These are phyloP conservation scores for Drosophila seguyi DNA, from an alignment of 1,140 invertebrate genomes.

Conservation along the genomic window DNA sequence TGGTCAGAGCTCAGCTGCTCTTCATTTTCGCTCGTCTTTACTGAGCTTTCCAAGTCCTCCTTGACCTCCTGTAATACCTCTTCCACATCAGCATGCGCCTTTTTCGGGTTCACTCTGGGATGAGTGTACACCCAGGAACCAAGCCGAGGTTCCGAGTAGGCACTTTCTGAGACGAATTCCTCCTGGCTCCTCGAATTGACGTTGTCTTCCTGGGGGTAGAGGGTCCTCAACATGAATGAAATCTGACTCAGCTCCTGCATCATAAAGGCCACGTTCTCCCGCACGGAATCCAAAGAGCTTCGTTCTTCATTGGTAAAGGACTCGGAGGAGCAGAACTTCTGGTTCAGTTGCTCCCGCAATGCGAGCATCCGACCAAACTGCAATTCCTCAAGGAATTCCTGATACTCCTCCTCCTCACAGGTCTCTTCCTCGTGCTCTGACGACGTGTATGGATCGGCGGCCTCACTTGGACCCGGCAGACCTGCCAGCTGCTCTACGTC, in stretches of 20 bases:
- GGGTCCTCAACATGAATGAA: slow-evolving; percentile 1
- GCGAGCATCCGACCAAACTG: slow-evolving; percentile 3
- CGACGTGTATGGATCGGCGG: not conserved
- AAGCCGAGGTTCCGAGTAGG: not conserved
- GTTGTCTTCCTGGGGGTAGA: not conserved
- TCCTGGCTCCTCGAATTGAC: not conserved
- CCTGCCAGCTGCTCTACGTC: slow-evolving; percentile 1
- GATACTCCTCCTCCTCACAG: not conserved
- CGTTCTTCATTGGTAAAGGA: not conserved
- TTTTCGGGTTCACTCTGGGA: not conserved
- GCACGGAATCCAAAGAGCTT: not conserved
- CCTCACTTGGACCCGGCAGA: not conserved
- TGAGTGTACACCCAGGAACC: not conserved
- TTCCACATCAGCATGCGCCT: not conserved
- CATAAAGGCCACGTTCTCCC: slow-evolving; percentile 15
- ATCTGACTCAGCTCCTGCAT: slow-evolving; percentile 28
- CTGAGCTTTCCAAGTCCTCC: not conserved
- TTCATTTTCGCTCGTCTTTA: not conserved
- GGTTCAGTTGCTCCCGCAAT: not conserved
- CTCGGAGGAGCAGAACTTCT: not conserved
- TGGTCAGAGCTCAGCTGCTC: not conserved
- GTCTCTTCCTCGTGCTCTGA: not conserved
- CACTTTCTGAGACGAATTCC: not conserved
- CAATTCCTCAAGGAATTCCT: not conserved
- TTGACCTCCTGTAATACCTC: too few species aligned